A percentile compares a stretch with the other conserved stretches of the same genome.
These are phyloP conservation scores for Amblyornis subalaris DNA, from an alignment of 2,113 vertebrate genomes.

Conservation along the genomic window DNA sequence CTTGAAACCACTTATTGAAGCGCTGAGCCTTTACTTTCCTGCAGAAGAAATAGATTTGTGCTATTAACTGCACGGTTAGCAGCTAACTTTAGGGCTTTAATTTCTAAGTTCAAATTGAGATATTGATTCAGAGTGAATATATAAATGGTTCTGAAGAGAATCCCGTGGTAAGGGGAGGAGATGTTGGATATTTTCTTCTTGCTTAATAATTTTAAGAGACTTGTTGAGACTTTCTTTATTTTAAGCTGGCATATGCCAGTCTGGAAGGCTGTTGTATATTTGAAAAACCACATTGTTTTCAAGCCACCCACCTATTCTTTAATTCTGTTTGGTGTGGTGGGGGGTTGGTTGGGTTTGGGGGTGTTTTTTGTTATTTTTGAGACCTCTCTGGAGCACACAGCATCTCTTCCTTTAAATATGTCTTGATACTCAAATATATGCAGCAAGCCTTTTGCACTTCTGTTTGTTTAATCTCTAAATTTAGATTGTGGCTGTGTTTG, in stretches of 20 bases:
- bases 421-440: not conserved
- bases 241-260: not conserved
- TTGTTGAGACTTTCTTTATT: not conserved
- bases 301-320: fast-evolving
- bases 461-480: not conserved
- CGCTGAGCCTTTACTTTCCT: conserved; percentile 24
- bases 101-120: conserved; percentile 35
- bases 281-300: not conserved
- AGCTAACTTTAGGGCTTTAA: conserved; percentile 39
- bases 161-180: not conserved
- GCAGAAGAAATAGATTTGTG: conserved; percentile 29
- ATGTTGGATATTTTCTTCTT: not conserved
- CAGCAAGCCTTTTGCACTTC: not conserved
- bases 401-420: not conserved
- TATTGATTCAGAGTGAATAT: conserved; percentile 50
- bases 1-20: conserved; percentile 34
- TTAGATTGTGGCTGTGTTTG: not conserved
- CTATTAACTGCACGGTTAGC: conserved; percentile 34
- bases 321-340: not conserved
- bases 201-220: not conserved
- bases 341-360: not conserved
- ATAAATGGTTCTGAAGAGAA: conserved; percentile 15
- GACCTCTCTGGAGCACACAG: fast-evolving
- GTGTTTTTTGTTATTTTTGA: not conserved
- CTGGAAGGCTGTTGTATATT: not conserved